Conservation (phyloP, 2,888 invertebrate species). For the Netelia inedita region DNA sequence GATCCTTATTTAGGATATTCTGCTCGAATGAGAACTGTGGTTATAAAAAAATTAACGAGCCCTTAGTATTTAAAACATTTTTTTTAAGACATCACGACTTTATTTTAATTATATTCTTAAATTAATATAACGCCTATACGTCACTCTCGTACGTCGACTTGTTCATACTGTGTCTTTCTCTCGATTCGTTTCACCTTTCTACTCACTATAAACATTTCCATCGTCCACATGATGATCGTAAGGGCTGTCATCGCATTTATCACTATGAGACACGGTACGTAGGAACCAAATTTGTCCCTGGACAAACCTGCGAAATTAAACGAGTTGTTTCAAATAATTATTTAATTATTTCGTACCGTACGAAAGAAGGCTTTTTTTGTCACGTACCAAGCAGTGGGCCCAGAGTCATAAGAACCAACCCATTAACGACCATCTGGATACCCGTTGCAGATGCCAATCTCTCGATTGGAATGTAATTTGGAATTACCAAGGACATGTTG, state of each 20-base stretch:
- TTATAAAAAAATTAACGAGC: constrained; percentile 8
- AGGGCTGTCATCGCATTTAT: constrained; percentile 88
- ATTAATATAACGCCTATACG: constrained; percentile 22
- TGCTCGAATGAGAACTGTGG: not conserved
- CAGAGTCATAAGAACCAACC: constrained; percentile 87
- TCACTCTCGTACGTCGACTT: constrained; percentile 57
- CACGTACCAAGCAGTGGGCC: constrained; percentile 88
- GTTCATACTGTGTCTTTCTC: constrained; percentile 37
- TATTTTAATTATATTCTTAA: constrained; percentile 22
- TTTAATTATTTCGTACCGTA: not conserved
- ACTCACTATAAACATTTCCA: constrained; percentile 82
- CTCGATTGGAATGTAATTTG: constrained; percentile 89
- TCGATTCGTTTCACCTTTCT: constrained; percentile 59
- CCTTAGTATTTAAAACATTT: constrained; percentile 32
- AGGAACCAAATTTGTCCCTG: constrained; percentile 88
- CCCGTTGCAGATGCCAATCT: constrained; percentile 89
- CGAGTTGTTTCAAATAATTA: not conserved
- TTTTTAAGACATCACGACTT: constrained; percentile 26
- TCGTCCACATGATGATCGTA: constrained; percentile 88
- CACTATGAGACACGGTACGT: constrained; percentile 87
- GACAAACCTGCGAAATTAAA: constrained; percentile 86
- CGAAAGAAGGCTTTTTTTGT: constrained; percentile 16
- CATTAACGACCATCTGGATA: constrained; percentile 90
- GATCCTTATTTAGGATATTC: constrained; percentile 43
- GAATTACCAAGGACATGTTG: constrained; percentile 89